Evolutionary conservation across 2,888 invertebrate species (phyloP).

Genomic region (Synanthedon tipuliformis): DNA sequence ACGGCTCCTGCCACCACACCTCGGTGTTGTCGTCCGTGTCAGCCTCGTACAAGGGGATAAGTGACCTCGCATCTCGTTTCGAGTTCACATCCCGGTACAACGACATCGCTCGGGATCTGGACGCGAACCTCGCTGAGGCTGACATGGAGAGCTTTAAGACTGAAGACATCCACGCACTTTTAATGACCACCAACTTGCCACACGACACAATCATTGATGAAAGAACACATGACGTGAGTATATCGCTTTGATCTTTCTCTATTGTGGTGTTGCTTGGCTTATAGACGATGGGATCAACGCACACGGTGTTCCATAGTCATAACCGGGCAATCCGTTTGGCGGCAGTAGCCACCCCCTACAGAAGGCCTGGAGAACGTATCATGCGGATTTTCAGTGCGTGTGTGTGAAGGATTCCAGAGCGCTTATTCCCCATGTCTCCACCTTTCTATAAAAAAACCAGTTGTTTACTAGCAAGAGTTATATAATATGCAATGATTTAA

Average conservation of each 20-base stretch:
- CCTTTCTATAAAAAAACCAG: too few relatives aligned
- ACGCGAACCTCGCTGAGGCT: constrained; percentile 93
- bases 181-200: constrained; percentile 79
- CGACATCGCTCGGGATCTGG: constrained; percentile 87
- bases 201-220: constrained; percentile 71
- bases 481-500: too few relatives aligned
- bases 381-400: neutral
- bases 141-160: constrained; percentile 95
- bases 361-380: constrained; percentile 4
- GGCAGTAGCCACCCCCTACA: too few relatives aligned
- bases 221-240: constrained; percentile 63
- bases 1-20: constrained; percentile 82
- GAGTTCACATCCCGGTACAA: constrained; percentile 79
- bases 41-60: constrained; percentile 81
- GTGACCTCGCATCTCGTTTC: constrained; percentile 66
- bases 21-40: constrained; percentile 86
- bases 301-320: too few relatives aligned
- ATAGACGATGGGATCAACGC: neutral
- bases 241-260: constrained; percentile 1
- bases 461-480: too few relatives aligned
- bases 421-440: too few relatives aligned
- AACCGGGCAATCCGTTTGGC: too few relatives aligned
- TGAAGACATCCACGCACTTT: constrained; percentile 89
- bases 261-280: neutral
- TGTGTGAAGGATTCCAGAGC: too few relatives aligned